These are phyloP conservation scores for Grantiella picta DNA, from an alignment of 2,113 vertebrate genomes.

Conservation along the genomic window DNA sequence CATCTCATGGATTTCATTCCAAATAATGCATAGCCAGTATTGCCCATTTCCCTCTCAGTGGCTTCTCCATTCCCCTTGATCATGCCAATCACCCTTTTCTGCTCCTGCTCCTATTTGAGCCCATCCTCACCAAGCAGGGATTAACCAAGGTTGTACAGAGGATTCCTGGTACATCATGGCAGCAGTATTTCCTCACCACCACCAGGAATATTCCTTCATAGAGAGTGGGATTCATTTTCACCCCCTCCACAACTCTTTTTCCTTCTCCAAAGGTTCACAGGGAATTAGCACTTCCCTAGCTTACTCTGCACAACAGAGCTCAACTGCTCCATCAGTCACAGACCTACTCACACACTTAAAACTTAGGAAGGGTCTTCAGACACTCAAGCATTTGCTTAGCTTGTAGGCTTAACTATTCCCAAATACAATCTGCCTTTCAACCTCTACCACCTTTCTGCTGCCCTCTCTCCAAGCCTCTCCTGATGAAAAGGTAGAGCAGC, in stretches of 20 bases:
- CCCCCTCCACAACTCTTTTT: not conserved
- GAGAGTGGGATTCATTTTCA: not conserved
- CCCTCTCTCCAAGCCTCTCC: not conserved
- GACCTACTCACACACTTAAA: not conserved
- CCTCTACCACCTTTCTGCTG: not conserved
- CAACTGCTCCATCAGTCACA: not conserved
- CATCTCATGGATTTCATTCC: not conserved
- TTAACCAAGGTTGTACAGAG: not conserved
- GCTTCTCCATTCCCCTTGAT: not conserved
- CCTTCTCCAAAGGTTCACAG: not conserved
- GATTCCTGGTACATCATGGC: not conserved
- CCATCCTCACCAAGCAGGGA: not conserved
- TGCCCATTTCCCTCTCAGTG: not conserved
- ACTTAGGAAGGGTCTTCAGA: not conserved
- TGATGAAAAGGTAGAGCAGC: not conserved
- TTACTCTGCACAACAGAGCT: not conserved
- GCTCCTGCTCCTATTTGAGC: not conserved
- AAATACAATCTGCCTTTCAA: not conserved
- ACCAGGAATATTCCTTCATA: not conserved
- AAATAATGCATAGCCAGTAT: not conserved
- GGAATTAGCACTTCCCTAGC: not conserved
- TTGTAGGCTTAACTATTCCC: not conserved
- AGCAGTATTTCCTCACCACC: not conserved
- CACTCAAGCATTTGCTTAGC: not conserved
- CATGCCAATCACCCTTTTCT: not conserved